These are phyloP conservation scores for Drosophila jambulina DNA, from an alignment of 1,140 invertebrate species.

Conservation along the genomic window DNA sequence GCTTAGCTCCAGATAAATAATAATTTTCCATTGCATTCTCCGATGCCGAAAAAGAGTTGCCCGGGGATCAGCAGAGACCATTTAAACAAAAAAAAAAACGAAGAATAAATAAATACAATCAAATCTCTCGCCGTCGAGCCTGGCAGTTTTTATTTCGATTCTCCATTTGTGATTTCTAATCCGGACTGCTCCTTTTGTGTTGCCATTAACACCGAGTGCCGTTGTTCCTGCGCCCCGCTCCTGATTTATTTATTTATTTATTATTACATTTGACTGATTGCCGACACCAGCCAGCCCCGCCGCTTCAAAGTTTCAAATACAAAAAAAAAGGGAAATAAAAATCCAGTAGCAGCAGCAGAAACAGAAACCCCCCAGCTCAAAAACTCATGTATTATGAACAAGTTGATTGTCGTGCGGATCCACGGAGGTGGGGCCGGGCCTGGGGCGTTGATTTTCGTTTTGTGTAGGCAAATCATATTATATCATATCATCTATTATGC, in stretches of 20 bases:
- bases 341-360: neutral
- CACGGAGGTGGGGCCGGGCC: conserved; percentile 19
- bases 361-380: conserved; percentile 9
- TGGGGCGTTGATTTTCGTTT: conserved; percentile 60
- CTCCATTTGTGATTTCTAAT: conserved; percentile 52
- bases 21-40: conserved; percentile 7
- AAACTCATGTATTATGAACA: conserved; percentile 75
- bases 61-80: neutral
- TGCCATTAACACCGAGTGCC: conserved; percentile 33
- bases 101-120: conserved; percentile 10
- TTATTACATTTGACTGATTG: conserved; percentile 80
- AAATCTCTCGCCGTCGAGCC: neutral
- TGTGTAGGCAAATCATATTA: conserved; percentile 79
- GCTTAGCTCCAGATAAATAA: conserved; percentile 17
- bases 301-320: neutral
- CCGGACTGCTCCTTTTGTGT: conserved; percentile 22
- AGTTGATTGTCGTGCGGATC: conserved; percentile 73
- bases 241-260: conserved; percentile 76
- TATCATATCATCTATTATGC: conserved; percentile 70
- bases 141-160: conserved; percentile 31
- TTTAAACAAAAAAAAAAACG: too few species aligned
- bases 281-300: conserved; percentile 32
- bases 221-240: conserved; percentile 34
- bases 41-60: conserved; percentile 26
- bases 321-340: neutral